Evolutionary conservation across 2,888 invertebrate species (phyloP), one percentile per base, ranked within the genome.

Genomic region (Acleris laterana): DNA sequence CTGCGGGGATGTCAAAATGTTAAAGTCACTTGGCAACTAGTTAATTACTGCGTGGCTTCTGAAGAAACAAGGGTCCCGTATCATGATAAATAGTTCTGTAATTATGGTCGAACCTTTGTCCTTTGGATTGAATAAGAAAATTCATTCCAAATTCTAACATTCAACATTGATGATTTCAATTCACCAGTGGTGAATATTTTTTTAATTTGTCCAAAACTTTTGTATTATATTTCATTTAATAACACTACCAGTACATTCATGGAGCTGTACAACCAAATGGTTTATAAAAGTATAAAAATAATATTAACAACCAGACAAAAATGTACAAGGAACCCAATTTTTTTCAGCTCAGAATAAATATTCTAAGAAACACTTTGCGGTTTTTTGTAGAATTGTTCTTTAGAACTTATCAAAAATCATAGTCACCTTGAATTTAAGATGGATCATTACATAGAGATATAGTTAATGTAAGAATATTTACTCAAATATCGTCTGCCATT

Each of bases 1-100:
- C 74, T 75, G 76, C 75, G 73, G 74, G 72, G 74, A 81, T 76
- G 78, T 80, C 79, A 80, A 80, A 79, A 69, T 67, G 72, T 72
- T 72, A 63, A 68, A 71, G 38, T 48, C 60, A 66, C 60, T 56
- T 56, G 50, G 60, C 44, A 59, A 59, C 59, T 55, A 49, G 60
- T 65, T 61, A 38, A 57, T 46, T n/a, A 57, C 11, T 1, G 25
- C 16, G 9, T 46, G 44, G 22, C 1, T 46, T 57, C 25, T 22
- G 16, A 5, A 57, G 20, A 9, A 46, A 46, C 20, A 3, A 46
- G 25, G 13, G 46, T 25, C 25, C 46, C 46, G 5, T 17, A 0
- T 32, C 32, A 6, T 44, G 7, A 7, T 38, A 22, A 25, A 42
- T 5, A 42, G 42, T 51, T 25, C 49, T 7, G 20, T 49, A 7